Conservation (phyloP, 1,140 invertebrate genomes). For the Agrypnia vestita region DNA sequence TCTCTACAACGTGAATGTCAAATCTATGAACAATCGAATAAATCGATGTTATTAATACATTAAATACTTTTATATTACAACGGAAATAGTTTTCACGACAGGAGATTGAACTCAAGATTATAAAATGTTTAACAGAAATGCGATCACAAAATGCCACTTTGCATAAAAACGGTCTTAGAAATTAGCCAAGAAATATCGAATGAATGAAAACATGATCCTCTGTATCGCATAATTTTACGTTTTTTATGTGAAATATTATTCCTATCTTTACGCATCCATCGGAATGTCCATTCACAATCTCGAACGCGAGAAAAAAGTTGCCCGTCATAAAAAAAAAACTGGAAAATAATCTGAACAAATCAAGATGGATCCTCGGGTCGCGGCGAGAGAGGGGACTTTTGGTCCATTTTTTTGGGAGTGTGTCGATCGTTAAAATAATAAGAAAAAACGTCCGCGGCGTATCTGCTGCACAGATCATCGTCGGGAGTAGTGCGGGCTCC, state of each 20-base stretch:
- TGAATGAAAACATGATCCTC: too few relatives aligned
- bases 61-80: too few relatives aligned
- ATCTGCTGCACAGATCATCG: conserved; percentile 60
- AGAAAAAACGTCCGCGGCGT: conserved; percentile 41
- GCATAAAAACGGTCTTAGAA: too few relatives aligned
- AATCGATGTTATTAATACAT: too few relatives aligned
- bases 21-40: too few relatives aligned
- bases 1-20: too few relatives aligned
- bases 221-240: background rate
- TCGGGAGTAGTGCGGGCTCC: conserved; percentile 33
- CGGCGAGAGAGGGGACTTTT: background rate
- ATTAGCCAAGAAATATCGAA: too few relatives aligned
- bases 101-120: too few relatives aligned
- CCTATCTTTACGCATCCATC: conserved; percentile 30
- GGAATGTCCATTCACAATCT: conserved; percentile 45
- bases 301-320: conserved; percentile 18
- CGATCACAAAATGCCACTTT: too few relatives aligned
- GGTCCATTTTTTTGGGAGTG: conserved; percentile 21
- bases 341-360: conserved; percentile 10
- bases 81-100: too few relatives aligned
- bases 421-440: conserved; percentile 33
- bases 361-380: background rate
- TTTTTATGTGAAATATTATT: conserved; percentile 19
- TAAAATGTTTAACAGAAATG: too few relatives aligned
- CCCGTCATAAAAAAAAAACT: conserved; percentile 15